Evolutionary conservation across 2,113 vertebrate species (phyloP), one percentile per base, ranked within the genome.

Genomic region (Romanogobio albipinnatus): DNA sequence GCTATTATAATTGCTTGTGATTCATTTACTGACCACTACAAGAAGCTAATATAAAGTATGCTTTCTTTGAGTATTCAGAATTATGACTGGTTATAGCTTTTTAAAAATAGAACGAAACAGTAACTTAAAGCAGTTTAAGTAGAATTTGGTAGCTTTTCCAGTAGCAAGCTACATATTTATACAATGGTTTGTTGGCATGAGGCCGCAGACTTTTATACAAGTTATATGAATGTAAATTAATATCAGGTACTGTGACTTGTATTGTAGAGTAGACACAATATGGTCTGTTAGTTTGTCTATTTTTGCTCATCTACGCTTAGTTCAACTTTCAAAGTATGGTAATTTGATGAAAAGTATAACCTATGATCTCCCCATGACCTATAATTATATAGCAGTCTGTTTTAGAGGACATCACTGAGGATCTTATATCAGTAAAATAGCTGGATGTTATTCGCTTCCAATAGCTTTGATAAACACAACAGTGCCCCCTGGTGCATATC

Each of bases 401-500:
- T 61, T 76, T n/a, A 9, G n/a, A 71, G 58, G n/a, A 15, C 17
- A 53, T 81, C 15, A 68, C 17, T 68, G 45, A 73, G 64, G 15
- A 43, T 56, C 71, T 53, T 76, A 13, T 15, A 66, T 76, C 49
- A 81, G 24, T 39, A 13, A 49, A 86, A 56, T 22, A 3, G 15
- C 11, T 77, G 4, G 5, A 2, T 70, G 39, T 79, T 19, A 39
- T 33, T 51, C 5, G 15, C 13, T 24, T 49, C n/a, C 9, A 62
- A 45, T 15, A 47, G 43, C 5, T 73, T 24, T 36, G 39, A n/a
- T 43, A 53, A 59, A 79, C 56, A 49, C 86, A 83, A 78, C 33
- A 80, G 53, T 85, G 84, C 81, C 84, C 76, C 64, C 87, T 85
- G 75, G 81, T 71, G 19, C 26, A 79, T 45, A 26, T 15, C 53